Conservation (phyloP, 2,797 vertebrate species). For the Rallus crepitans region DNA sequence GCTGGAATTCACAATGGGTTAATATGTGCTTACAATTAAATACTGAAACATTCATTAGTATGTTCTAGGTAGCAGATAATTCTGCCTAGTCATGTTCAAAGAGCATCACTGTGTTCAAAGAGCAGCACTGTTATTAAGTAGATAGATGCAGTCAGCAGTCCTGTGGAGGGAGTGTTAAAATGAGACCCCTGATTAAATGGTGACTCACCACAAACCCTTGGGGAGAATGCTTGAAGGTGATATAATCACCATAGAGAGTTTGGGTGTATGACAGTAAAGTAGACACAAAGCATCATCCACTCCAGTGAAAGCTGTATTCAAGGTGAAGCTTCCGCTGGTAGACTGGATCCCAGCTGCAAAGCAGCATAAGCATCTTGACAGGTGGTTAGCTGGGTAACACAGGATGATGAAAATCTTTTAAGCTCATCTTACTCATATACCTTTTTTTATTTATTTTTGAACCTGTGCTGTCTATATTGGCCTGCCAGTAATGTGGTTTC, state of each 20-base stretch:
- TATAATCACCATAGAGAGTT: not conserved
- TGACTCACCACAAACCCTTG: conserved; percentile 9
- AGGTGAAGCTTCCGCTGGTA: not conserved
- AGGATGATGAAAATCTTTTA: not conserved
- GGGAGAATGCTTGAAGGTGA: not conserved
- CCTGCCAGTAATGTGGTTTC: not conserved
- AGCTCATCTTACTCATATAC: not conserved
- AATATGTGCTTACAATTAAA: not conserved
- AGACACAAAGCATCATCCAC: not conserved
- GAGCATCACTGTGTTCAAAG: not conserved
- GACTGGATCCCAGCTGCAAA: not conserved
- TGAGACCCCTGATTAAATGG: not conserved
- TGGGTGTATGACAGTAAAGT: not conserved
- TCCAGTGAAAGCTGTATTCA: not conserved
- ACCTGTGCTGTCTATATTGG: not conserved
- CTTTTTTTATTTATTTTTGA: not conserved
- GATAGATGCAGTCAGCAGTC: not conserved
- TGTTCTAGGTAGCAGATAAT: conserved; percentile 19
- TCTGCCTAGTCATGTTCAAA: conserved; percentile 15
- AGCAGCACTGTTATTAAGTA: not conserved
- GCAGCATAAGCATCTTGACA: not conserved
- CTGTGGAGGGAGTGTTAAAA: not conserved
- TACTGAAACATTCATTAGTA: conserved; percentile 14
- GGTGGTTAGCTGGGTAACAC: not conserved
- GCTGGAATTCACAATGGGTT: not conserved